Evolutionary conservation across 2,888 invertebrate species (phyloP), one percentile per base, ranked within the genome.

Genomic region (Leucania comma): DNA sequence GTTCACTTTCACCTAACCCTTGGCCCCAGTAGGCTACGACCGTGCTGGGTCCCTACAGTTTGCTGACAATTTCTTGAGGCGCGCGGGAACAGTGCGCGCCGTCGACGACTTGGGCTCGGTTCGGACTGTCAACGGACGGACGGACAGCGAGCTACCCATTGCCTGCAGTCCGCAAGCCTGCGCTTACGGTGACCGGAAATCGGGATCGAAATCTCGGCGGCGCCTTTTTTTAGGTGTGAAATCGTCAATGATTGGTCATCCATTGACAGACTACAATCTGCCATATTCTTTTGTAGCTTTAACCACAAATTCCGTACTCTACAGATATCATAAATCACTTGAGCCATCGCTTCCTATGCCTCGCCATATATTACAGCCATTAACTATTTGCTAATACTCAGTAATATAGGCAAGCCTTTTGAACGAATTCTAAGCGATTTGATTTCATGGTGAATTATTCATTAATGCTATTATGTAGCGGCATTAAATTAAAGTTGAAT

Each of bases 361-460:
- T 54, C 29, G 42, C 63, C 68, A 73, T 85, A 83, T 75, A 76
- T 75, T 42, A 80, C 9, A 3, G 24, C 60, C 58, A 82, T 82
- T 76, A 80, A 68, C 38, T 57, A 58, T 80, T 69, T 74, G 51
- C 80, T 58, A 84, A 84, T 65, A 51, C 66, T 53, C 60, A 51
- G 24, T 64, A 20, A 72, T 64, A 71, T 74, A 65, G 68, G 81
- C 72, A 67, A 63, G 66, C 61, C 69, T 76, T 72, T 74, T 74
- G 80, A 76, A 58, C 76, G 62, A 75, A 75, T 85, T 85, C 50
- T 65, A 85, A 85, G 75, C 75, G 58, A 63, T 72, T 82, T 74
- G 80, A 83, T 83, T 78, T 83, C 70, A 81, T 76, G 72, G 71
- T 76, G 72, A 83, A 81, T 85, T 76, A 83, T 80, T 83, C 76